Conservation (phyloP, 2,888 invertebrate genomes). For the Andrena flavipes region DNA sequence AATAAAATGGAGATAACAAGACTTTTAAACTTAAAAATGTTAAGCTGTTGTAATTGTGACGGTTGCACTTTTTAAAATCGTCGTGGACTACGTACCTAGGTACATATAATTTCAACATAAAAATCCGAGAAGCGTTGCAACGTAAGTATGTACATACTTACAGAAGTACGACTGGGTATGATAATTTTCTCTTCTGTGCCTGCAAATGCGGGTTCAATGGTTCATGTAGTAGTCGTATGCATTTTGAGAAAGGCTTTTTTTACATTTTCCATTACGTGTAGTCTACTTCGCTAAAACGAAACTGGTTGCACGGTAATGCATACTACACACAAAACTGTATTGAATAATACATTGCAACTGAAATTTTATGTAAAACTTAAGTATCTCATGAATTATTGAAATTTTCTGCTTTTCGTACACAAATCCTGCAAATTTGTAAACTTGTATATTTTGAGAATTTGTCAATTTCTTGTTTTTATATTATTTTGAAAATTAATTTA, state of each 20-base stretch:
- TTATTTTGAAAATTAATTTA: too few species aligned
- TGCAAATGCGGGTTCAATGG: not conserved
- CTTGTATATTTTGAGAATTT: too few species aligned
- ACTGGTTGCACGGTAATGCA: not conserved
- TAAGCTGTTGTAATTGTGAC: not conserved
- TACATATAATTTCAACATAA: slow-evolving; percentile 7
- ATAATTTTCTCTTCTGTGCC: slow-evolving; percentile 4
- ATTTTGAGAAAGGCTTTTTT: slow-evolving; percentile 29
- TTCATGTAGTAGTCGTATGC: slow-evolving; percentile 13
- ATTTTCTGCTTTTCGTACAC: too few species aligned
- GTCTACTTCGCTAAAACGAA: slow-evolving; percentile 9
- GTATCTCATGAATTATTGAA: not conserved
- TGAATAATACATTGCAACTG: not conserved
- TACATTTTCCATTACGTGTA: not conserved
- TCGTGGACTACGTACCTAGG: not conserved
- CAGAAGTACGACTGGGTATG: not conserved
- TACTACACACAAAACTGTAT: not conserved
- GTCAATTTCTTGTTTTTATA: too few species aligned
- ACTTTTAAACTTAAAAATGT: not conserved
- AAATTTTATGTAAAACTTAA: not conserved
- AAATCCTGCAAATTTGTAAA: too few species aligned
- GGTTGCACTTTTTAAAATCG: not conserved
- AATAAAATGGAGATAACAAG: not conserved
- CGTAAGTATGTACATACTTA: not conserved
- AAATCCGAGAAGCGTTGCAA: slow-evolving; percentile 10